Evolutionary conservation across 1,140 invertebrate genomes (phyloP).

Genomic region (Scaptomyza montana): DNA sequence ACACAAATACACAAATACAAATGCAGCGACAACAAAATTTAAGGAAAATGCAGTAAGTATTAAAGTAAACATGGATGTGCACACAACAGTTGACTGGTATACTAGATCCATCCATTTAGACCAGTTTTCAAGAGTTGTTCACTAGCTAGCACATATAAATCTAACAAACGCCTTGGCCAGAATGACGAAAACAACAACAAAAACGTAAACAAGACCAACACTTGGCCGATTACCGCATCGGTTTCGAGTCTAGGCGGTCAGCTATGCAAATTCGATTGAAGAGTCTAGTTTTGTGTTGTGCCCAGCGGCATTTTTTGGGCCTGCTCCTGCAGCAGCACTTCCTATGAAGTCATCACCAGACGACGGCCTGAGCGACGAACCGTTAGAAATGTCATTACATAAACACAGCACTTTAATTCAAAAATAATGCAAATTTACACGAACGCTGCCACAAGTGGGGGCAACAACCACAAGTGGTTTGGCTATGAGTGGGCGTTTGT

Average conservation of each 20-base stretch:
- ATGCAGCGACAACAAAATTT: constrained; percentile 3
- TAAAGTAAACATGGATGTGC: constrained; percentile 10
- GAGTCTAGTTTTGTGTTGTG: constrained; percentile 24
- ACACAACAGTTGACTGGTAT: constrained; percentile 62
- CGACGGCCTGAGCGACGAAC: constrained; percentile 1
- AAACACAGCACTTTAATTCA: constrained; percentile 74
- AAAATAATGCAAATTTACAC: constrained; percentile 72
- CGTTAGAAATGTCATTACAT: constrained; percentile 75
- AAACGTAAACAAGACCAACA: background rate
- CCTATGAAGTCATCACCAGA: constrained; percentile 75
- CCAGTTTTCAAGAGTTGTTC: constrained; percentile 54
- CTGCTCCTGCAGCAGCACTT: constrained; percentile 22
- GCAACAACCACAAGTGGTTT: constrained; percentile 14
- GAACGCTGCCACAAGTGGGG: background rate
- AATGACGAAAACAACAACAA: background rate
- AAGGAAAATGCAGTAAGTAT: background rate
- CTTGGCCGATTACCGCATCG: constrained; percentile 35
- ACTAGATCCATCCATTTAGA: constrained; percentile 33
- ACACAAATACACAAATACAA: constrained; percentile 24
- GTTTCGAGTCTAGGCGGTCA: background rate
- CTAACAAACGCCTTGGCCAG: constrained; percentile 35
- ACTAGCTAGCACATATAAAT: constrained; percentile 29
- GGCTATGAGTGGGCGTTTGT: constrained; percentile 52
- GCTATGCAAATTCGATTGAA: constrained; percentile 38
- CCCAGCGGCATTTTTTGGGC: constrained; percentile 9